These are phyloP conservation scores for Zosterops hypoxanthus DNA, from an alignment of 2,113 vertebrate species.

Conservation along the genomic window DNA sequence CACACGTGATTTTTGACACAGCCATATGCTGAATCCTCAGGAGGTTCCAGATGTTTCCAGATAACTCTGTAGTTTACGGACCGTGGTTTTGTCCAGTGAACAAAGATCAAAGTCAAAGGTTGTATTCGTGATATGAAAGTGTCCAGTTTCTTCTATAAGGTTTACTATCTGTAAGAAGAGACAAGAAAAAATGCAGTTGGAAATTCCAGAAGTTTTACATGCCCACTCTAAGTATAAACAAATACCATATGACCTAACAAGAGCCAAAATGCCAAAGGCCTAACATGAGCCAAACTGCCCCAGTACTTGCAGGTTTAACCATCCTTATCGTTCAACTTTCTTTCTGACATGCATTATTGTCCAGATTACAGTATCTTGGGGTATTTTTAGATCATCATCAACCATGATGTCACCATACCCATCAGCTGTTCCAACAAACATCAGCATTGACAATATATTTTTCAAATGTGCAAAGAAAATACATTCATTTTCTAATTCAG, in stretches of 20 bases:
- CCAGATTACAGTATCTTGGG: background rate
- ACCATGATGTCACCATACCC: background rate
- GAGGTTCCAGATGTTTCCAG: slow-evolving; percentile 91
- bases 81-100: slow-evolving; percentile 95
- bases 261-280: background rate
- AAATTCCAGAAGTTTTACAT: background rate
- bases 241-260: background rate
- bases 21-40: slow-evolving; percentile 81
- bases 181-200: background rate
- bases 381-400: background rate
- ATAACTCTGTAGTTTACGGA: slow-evolving; percentile 97
- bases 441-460: background rate
- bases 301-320: background rate
- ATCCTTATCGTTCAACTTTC: background rate
- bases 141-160: slow-evolving; percentile 98
- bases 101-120: slow-evolving; percentile 99
- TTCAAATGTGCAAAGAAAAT: background rate
- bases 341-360: background rate
- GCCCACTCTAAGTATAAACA: background rate
- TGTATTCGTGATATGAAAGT: slow-evolving; percentile 99
- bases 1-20: slow-evolving; percentile 74
- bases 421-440: background rate
- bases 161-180: slow-evolving; percentile 89
- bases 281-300: background rate
- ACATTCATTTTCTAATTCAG: background rate